Evolutionary conservation across 2,113 vertebrate species (phyloP).

Genomic region (Notechis scutatus): DNA sequence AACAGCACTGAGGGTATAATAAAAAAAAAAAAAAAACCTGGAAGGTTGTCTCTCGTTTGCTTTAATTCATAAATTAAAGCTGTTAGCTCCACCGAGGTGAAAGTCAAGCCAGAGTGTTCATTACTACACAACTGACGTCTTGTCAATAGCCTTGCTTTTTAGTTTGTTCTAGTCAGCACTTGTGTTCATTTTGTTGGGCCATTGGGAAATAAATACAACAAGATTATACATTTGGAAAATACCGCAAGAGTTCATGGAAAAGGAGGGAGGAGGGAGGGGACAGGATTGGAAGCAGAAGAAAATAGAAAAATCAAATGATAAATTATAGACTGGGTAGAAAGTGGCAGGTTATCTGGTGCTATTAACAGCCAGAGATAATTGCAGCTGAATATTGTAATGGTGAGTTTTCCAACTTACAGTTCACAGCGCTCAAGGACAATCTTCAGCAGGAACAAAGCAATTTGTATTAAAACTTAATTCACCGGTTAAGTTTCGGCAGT

Average conservation of each 20-base stretch:
- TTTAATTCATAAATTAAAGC: slow-evolving; percentile 82
- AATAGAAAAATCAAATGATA: slow-evolving; percentile 78
- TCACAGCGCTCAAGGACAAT: slow-evolving; percentile 84
- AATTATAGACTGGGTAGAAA: slow-evolving; percentile 89
- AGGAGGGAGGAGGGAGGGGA: not conserved
- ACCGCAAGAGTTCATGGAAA: slow-evolving; percentile 81
- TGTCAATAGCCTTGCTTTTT: slow-evolving; percentile 87
- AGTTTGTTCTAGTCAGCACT: slow-evolving; percentile 91
- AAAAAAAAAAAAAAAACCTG: slow-evolving; percentile 59
- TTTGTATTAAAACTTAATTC: slow-evolving; percentile 89
- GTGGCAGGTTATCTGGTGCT: slow-evolving; percentile 92
- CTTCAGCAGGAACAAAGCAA: slow-evolving; percentile 83
- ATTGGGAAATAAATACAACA: slow-evolving; percentile 92
- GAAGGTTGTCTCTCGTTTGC: slow-evolving; percentile 76
- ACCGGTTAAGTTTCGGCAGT: slow-evolving; percentile 71
- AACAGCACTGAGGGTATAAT: slow-evolving; percentile 81
- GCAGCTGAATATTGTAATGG: slow-evolving; percentile 87
- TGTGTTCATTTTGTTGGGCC: slow-evolving; percentile 87
- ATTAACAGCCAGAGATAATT: slow-evolving; percentile 97
- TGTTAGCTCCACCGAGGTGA: slow-evolving; percentile 76
- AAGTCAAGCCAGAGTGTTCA: slow-evolving; percentile 80
- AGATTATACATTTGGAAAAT: slow-evolving; percentile 91
- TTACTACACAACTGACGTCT: slow-evolving; percentile 85
- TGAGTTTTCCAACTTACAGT: slow-evolving; percentile 84
- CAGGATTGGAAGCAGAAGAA: not conserved